These are phyloP conservation scores for Oscheius sp. DNA, from an alignment of 2,888 invertebrate species.

Conservation along the genomic window DNA sequence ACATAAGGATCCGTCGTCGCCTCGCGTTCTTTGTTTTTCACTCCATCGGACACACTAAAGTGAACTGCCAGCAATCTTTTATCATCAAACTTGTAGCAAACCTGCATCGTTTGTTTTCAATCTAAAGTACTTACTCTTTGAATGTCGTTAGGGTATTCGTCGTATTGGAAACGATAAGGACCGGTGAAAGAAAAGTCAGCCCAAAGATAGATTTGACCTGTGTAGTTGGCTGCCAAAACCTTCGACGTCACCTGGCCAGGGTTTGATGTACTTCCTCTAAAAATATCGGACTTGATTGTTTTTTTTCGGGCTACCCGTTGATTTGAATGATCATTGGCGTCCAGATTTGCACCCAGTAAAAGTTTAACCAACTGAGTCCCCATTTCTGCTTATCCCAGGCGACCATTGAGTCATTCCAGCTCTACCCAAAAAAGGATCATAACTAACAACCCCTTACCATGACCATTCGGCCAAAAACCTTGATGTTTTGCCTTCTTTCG, in stretches of 20 bases:
- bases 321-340: constrained; percentile 67
- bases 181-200: constrained; percentile 68
- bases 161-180: constrained; percentile 68
- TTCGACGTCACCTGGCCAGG: constrained; percentile 66
- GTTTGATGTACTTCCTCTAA: constrained; percentile 45
- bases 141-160: constrained; percentile 67
- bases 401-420: constrained; percentile 69
- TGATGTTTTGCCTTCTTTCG: constrained; percentile 64
- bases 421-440: constrained; percentile 29
- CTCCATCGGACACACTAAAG: constrained; percentile 62
- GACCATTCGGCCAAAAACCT: constrained; percentile 67
- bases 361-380: constrained; percentile 71
- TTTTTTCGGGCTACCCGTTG: constrained; percentile 55
- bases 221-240: constrained; percentile 70
- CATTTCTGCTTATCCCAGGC: constrained; percentile 70
- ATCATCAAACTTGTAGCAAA: constrained; percentile 70
- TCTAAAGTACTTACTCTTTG: constrained; percentile 48
- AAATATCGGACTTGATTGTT: not conserved
- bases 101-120: constrained; percentile 32
- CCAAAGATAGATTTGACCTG: constrained; percentile 67
- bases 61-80: constrained; percentile 69
- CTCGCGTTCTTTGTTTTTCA: constrained; percentile 60
- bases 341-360: constrained; percentile 71
- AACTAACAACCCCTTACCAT: constrained; percentile 40
- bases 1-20: constrained; percentile 66